phyloP scores from a whole-genome alignment of 2,797 vertebrate genomes.

The Typhlichthys eigenmanni region DNA sequence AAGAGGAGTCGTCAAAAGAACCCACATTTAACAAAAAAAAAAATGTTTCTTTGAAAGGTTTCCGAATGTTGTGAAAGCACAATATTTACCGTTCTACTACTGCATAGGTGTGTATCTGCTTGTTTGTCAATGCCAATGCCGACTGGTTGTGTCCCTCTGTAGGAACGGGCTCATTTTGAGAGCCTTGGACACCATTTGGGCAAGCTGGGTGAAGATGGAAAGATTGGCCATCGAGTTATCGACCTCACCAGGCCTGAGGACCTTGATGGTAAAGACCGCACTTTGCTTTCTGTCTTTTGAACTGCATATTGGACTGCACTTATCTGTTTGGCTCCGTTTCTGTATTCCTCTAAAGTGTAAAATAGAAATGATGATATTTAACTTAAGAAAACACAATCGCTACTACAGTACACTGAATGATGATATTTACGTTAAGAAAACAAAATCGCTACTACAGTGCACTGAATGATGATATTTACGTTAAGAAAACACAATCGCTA shows the following conservation, averaged over 20 bases:
- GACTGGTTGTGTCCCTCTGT: constrained; percentile 47
- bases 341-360: neutral
- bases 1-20: constrained; percentile 69
- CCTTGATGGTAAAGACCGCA: constrained; percentile 86
- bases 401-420: neutral
- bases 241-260: constrained; percentile 98
- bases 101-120: constrained; percentile 42
- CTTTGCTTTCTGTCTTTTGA: neutral
- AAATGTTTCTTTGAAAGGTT: constrained; percentile 53
- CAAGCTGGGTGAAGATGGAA: constrained; percentile 92
- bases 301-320: neutral
- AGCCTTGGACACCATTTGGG: constrained; percentile 89
- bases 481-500: neutral
- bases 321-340: neutral
- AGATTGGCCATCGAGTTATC: constrained; percentile 94
- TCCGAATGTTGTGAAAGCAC: constrained; percentile 42
- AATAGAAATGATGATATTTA: no score
- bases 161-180: constrained; percentile 96
- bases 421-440: no score
- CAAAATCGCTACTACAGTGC: no score
- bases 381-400: neutral
- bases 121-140: constrained; percentile 46
- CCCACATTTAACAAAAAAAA: constrained; percentile 49
- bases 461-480: no score
- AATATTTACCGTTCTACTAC: constrained; percentile 37